Evolutionary conservation across 2,113 vertebrate genomes (phyloP).

Genomic region (Sylvietta virens): DNA sequence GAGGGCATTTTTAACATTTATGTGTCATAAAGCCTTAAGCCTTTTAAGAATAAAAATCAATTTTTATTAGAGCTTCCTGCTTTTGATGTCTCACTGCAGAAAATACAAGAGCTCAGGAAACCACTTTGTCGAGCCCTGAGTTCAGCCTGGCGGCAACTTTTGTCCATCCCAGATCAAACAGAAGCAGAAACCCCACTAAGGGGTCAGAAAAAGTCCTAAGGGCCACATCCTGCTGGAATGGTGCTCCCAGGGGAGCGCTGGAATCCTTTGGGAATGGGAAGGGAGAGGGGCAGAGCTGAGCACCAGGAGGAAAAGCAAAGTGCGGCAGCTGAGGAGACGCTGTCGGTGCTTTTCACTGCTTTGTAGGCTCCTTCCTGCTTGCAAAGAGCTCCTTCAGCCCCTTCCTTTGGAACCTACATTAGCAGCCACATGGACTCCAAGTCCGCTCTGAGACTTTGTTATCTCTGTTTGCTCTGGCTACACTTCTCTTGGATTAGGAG

Average conservation of each 20-base stretch:
- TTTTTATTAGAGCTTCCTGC: not conserved
- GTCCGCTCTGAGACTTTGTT: not conserved
- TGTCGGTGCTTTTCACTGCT: rapidly evolving
- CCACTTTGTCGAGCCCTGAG: not conserved
- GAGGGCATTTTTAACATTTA: not conserved
- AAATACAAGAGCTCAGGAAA: not conserved
- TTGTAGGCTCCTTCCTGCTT: not conserved
- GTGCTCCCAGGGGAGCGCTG: not conserved
- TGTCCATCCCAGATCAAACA: not conserved
- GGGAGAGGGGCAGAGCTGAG: not conserved
- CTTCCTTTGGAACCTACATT: not conserved
- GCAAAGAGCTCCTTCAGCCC: not conserved
- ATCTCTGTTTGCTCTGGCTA: not conserved
- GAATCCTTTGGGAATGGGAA: not conserved
- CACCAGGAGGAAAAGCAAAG: not conserved
- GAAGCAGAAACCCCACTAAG: not conserved
- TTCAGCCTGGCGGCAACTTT: not conserved
- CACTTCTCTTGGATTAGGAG: not conserved
- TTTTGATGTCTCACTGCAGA: not conserved
- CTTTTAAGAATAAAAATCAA: not conserved
- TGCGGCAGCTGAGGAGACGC: not conserved
- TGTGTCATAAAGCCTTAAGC: not conserved
- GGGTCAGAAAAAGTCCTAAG: not conserved
- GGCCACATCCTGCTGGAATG: not conserved
- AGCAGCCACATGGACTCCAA: not conserved